Conservation (phyloP, 2,797 vertebrate species). For the Gouania willdenowi region DNA sequence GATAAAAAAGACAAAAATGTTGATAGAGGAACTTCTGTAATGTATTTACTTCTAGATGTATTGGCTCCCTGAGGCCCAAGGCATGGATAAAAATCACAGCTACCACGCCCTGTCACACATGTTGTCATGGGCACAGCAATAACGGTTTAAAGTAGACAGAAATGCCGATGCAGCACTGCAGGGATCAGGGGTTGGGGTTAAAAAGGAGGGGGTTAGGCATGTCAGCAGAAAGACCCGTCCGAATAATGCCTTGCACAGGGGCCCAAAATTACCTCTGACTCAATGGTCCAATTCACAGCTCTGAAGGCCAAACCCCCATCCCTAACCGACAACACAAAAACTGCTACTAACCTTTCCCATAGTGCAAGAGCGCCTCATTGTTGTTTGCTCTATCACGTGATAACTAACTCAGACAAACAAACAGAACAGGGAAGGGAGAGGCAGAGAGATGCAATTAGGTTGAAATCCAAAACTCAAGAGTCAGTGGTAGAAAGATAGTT, state of each 20-base stretch:
- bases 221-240: slow-evolving; percentile 86
- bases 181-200: slow-evolving; percentile 42
- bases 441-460: slow-evolving; percentile 50
- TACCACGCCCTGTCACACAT: slow-evolving; percentile 80
- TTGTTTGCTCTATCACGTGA: slow-evolving; percentile 76
- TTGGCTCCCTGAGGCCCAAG: slow-evolving; percentile 34
- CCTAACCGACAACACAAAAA: slow-evolving; percentile 82
- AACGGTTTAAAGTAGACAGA: slow-evolving; percentile 79
- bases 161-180: slow-evolving; percentile 82
- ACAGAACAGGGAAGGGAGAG: slow-evolving; percentile 48
- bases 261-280: slow-evolving; percentile 89
- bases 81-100: slow-evolving; percentile 29
- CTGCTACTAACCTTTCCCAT: slow-evolving; percentile 71
- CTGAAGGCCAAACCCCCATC: slow-evolving; percentile 62
- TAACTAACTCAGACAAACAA: slow-evolving; percentile 59
- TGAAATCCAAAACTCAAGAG: slow-evolving; percentile 36
- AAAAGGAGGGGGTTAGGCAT: slow-evolving; percentile 54
- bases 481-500: slow-evolving; percentile 32
- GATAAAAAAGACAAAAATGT: slow-evolving; percentile 36
- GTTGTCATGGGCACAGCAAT: slow-evolving; percentile 81
- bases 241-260: slow-evolving; percentile 84
- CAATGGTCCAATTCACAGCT: slow-evolving; percentile 88
- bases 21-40: slow-evolving; percentile 15
- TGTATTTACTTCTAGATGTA: slow-evolving; percentile 41
- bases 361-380: slow-evolving; percentile 67